These are phyloP conservation scores for Pelusios castaneus DNA, from an alignment of 2,113 vertebrate species.

Conservation along the genomic window DNA sequence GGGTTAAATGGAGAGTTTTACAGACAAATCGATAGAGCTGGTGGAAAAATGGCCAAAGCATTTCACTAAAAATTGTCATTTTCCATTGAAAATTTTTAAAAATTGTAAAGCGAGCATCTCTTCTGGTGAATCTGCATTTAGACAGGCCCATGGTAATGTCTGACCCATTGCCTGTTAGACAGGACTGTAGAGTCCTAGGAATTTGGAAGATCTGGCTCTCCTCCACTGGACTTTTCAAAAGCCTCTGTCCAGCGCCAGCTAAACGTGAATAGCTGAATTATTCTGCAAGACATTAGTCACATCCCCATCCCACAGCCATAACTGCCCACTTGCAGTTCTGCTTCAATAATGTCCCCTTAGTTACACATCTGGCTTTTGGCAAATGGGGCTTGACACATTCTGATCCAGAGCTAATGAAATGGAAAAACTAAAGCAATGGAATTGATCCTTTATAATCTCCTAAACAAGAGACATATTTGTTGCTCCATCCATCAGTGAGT, in stretches of 20 bases:
- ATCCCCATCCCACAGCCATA: background rate
- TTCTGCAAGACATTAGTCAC: constrained; percentile 33
- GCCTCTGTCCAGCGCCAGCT: background rate
- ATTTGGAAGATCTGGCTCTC: background rate
- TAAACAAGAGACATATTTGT: constrained; percentile 14
- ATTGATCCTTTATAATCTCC: constrained; percentile 61
- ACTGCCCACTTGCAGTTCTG: constrained; percentile 27
- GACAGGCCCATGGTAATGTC: constrained; percentile 2
- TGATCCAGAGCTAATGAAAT: constrained; percentile 48
- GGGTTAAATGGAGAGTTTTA: background rate
- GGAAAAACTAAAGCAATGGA: constrained; percentile 51
- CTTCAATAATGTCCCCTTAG: constrained; percentile 31
- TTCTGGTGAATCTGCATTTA: constrained; percentile 39
- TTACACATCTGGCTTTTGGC: constrained; percentile 32
- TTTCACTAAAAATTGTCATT: background rate
- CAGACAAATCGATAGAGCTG: no score
- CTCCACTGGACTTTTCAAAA: constrained; percentile 13
- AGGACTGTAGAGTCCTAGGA: background rate
- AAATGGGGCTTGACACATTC: constrained; percentile 29
- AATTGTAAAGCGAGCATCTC: background rate
- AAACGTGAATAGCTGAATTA: constrained; percentile 43
- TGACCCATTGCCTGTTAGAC: background rate
- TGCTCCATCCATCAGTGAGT: constrained; percentile 46
- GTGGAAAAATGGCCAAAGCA: background rate
- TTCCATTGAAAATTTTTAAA: background rate